A percentile compares a stretch with the other conserved stretches of the same genome.
These are phyloP conservation scores for Macaca nemestrina DNA, from an alignment of 2,113 vertebrate genomes.

Conservation along the genomic window DNA sequence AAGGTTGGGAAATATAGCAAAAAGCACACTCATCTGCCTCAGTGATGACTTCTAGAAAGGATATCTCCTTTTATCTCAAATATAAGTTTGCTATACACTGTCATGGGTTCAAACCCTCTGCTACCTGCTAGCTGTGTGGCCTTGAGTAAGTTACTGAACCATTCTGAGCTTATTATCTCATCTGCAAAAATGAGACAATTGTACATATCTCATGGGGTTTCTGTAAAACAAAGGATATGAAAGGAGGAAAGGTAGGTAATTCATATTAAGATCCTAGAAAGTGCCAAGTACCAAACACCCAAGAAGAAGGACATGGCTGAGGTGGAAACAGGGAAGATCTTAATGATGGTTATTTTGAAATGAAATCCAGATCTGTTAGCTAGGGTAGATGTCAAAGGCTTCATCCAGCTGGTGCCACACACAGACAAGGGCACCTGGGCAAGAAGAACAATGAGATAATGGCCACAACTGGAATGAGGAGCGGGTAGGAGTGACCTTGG, in stretches of 20 bases:
- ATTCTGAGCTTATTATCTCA: neutral
- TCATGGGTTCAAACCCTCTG: neutral
- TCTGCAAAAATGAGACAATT: neutral
- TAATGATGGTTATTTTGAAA: neutral
- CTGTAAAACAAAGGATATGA: neutral
- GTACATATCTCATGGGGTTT: neutral
- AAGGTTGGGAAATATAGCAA: neutral
- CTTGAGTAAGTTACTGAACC: neutral
- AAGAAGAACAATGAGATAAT: neutral
- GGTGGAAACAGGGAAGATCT: neutral
- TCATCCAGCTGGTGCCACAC: neutral
- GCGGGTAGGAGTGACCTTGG: neutral
- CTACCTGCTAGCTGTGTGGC: neutral
- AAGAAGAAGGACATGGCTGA: neutral
- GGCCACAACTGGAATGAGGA: neutral
- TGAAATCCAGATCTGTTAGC: neutral
- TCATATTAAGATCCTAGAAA: neutral
- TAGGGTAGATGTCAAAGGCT: neutral
- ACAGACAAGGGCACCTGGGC: neutral
- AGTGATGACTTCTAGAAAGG: neutral
- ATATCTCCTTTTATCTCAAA: neutral
- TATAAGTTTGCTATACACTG: neutral
- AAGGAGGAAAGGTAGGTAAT: neutral
- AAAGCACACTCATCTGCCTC: neutral
- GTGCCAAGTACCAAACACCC: neutral